A percentile compares a stretch with the other conserved stretches of the same genome.
Evolutionary conservation across 2,113 vertebrate genomes (phyloP).

Genomic region (Cavia porcellus): DNA sequence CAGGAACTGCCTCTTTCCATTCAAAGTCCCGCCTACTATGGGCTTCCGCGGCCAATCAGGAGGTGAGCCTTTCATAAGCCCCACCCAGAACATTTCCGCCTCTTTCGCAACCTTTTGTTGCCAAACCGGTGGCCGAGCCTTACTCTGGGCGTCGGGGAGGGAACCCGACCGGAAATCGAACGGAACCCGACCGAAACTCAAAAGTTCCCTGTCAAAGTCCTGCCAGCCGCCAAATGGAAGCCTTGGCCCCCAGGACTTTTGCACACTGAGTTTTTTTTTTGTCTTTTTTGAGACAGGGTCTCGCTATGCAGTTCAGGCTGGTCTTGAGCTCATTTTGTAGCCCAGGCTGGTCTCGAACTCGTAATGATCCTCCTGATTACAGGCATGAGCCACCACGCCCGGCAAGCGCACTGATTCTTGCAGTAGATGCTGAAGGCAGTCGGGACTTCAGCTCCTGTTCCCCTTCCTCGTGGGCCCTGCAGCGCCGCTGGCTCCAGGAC

Average conservation of each 20-base stretch:
- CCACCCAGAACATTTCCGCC: not conserved
- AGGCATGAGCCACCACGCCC: too few relatives aligned
- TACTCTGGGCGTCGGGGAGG: not conserved
- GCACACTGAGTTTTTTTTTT: too few relatives aligned
- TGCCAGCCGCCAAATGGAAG: not conserved
- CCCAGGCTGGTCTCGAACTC: too few relatives aligned
- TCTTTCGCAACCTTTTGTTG: not conserved
- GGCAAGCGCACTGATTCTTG: not conserved
- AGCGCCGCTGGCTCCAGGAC: too few relatives aligned
- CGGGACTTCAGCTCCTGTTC: not conserved
- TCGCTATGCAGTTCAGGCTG: too few relatives aligned
- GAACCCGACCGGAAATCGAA: accelerated
- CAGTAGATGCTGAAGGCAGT: not conserved
- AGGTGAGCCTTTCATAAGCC: not conserved
- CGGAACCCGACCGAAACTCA: accelerated
- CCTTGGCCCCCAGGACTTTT: accelerated
- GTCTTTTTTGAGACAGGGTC: too few relatives aligned
- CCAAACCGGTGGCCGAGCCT: accelerated
- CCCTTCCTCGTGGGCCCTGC: too few relatives aligned
- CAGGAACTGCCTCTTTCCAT: too few relatives aligned
- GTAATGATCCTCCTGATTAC: too few relatives aligned
- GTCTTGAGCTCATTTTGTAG: too few relatives aligned
- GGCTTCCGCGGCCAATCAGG: not conserved
- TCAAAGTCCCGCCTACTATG: not conserved
- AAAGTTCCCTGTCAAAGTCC: not conserved